A percentile compares a stretch with the other conserved stretches of the same genome.
Evolutionary conservation across 2,797 vertebrate genomes (phyloP).

Genomic region (Pyrocephalus nanus): DNA sequence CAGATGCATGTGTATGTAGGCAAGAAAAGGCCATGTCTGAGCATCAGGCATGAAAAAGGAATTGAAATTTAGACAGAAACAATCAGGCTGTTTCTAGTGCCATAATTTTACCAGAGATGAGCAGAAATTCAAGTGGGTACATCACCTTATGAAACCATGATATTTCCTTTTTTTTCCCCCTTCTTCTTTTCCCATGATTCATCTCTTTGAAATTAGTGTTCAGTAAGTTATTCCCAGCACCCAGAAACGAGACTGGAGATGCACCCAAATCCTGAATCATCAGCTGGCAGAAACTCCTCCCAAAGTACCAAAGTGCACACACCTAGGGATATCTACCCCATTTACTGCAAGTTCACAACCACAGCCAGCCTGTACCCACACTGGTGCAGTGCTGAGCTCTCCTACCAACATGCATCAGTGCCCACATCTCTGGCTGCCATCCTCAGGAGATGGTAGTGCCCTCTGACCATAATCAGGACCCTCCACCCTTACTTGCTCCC

Average conservation of each 20-base stretch:
- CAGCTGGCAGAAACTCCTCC: neutral
- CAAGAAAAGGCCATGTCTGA: neutral
- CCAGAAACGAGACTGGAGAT: neutral
- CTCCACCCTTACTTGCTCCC: neutral
- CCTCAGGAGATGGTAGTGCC: neutral
- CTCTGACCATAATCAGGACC: neutral
- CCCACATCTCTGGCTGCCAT: neutral
- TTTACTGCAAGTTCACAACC: neutral
- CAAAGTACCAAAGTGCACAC: neutral
- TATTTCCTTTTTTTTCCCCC: neutral
- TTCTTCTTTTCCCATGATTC: neutral
- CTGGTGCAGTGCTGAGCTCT: neutral
- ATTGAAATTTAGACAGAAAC: neutral
- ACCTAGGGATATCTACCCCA: neutral
- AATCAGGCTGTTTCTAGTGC: neutral
- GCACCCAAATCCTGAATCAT: neutral
- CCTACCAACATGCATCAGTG: neutral
- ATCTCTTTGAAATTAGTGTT: neutral
- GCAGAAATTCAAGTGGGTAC: neutral
- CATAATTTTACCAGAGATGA: neutral
- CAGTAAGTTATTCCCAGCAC: neutral
- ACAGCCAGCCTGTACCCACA: neutral
- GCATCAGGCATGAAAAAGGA: neutral
- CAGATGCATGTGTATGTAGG: neutral
- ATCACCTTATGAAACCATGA: neutral